Evolutionary conservation across 2,797 vertebrate species (phyloP), one percentile per base, ranked within the genome.

Genomic region (Eremophila alpestris): DNA sequence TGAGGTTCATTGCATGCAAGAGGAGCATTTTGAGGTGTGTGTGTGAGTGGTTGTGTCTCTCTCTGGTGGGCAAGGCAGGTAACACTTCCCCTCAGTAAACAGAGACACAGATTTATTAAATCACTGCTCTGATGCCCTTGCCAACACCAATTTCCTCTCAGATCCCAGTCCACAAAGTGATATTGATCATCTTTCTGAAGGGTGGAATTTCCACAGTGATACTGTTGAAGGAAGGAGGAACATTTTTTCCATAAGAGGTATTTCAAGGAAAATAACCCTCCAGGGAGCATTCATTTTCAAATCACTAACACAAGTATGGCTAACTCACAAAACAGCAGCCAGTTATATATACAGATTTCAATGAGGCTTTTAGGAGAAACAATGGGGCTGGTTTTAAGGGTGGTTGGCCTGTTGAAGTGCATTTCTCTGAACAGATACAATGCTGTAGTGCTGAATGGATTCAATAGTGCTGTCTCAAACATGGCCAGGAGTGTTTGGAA

Each of bases 381-480:
- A 97, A 96, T 93, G 80, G 67, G 85, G 71, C 94, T 91, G 93
- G 80, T 93, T 94, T 96, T 96, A 94, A 97, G 94, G 89, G 91
- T 63, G 89, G 94, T 88, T 87, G 67, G 80, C 95, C 80, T 84
- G 95, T 65, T 96, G 87, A 96, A 96, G 93, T 97, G 94, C 85
- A 83, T 93, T 94, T 95, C 87, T 90, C 67, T 93, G 92, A 94
- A 95, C 89, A 95, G 92, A 36, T 60, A 91, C 95, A 96, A 94
- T 91, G 87, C 85, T 93, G 87, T 90, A 73, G 91, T 70, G 51
- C 82, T 97, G 94, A 96, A 96, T 94, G 92, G 76, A 96, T 96
- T 96, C 94, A 96, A 96, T 95, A 79, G 89, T 76, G 83, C 92
- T 86, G 89, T 63, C 94, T 95, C 95, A 96, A 97, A 96, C 70